Percentiles rank a stretch among this genome's conserved stretches.
phyloP scores from a whole-genome alignment of 2,113 vertebrate genomes.

The Rhinichthys klamathensis region DNA sequence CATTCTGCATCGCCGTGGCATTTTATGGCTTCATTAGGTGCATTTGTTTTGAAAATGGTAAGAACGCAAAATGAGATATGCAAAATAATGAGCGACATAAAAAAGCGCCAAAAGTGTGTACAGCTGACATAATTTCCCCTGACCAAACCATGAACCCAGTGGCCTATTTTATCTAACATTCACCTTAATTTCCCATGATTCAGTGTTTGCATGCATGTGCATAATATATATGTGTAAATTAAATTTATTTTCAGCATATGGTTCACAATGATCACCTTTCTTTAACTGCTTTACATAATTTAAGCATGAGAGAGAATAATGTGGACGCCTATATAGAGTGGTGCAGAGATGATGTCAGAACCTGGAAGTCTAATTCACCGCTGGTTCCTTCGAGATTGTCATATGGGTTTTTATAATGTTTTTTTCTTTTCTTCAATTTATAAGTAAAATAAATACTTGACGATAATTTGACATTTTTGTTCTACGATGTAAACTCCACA shows the following conservation, averaged over 20 bases:
- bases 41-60: background rate
- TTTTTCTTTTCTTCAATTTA: too few species aligned
- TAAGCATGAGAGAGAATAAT: background rate
- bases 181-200: background rate
- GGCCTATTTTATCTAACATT: background rate
- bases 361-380: too few species aligned
- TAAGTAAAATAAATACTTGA: too few species aligned
- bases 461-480: too few species aligned
- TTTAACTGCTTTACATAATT: background rate
- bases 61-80: background rate
- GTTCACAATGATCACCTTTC: background rate
- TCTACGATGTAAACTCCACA: too few species aligned
- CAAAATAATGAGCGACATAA: constrained; percentile 6
- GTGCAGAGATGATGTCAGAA: too few species aligned
- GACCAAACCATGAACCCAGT: background rate
- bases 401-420: too few species aligned
- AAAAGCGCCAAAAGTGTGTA: background rate
- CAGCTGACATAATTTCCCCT: background rate
- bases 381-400: too few species aligned
- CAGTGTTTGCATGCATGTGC: background rate
- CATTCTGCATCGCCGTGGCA: constrained; percentile 11
- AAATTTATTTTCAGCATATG: background rate
- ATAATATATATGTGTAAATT: background rate
- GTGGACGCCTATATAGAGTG: background rate
- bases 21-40: background rate